These are phyloP conservation scores for Cairina moschata DNA, from an alignment of 2,113 vertebrate species.

Conservation along the genomic window DNA sequence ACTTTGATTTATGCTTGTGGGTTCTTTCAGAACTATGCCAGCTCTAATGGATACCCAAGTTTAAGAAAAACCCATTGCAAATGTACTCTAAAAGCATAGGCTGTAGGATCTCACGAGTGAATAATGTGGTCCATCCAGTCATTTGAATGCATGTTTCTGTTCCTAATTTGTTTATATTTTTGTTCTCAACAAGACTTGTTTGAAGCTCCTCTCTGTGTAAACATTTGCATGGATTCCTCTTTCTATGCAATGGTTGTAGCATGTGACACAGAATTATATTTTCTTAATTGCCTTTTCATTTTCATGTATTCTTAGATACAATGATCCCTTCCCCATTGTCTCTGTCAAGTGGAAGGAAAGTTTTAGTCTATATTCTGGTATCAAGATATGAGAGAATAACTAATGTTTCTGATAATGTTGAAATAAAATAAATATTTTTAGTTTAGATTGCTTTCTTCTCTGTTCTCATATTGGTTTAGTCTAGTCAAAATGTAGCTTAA, in stretches of 20 bases:
- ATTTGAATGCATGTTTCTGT: not conserved
- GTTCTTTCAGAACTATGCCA: constrained; percentile 17
- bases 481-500: not conserved
- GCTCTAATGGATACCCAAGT: constrained; percentile 14
- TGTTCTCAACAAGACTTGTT: not conserved
- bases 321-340: not conserved
- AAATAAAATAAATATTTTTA: not conserved
- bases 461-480: not conserved
- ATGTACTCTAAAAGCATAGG: not conserved
- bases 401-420: not conserved
- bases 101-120: not conserved
- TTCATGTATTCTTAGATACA: not conserved
- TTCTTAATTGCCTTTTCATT: not conserved
- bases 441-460: not conserved
- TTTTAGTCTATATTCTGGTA: not conserved
- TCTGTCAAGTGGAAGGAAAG: not conserved
- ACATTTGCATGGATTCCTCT: not conserved
- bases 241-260: not conserved
- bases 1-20: constrained; percentile 35
- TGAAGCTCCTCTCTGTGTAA: not conserved
- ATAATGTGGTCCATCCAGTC: not conserved
- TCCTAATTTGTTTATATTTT: constrained; percentile 39
- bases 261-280: not conserved
- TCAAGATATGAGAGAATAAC: not conserved
- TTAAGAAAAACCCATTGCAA: constrained; percentile 12